Base-by-base conservation (phyloP, 2,797 vertebrate species). In the Poecilia wingei region DNA sequence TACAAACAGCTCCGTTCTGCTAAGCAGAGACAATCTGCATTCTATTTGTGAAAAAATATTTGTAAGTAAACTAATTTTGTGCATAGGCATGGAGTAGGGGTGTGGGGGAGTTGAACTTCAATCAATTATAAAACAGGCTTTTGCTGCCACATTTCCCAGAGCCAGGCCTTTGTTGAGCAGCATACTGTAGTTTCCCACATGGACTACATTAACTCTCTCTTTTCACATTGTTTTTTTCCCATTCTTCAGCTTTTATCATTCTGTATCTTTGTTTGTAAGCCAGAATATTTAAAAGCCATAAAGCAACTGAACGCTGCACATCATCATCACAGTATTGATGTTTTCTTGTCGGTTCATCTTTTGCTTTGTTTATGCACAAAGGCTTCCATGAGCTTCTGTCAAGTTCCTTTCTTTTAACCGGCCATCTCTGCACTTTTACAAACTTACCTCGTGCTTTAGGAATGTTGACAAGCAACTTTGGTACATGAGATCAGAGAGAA, bases 241-340 rank as follows among this genome's bases (percentile, higher is more conserved):
- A 77, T 86, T 90, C 86, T 88, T 73, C 84, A 87, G 86, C 84
- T 89, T 94, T 93, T 94, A 92, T 93, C 84, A 85, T 92, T 91
- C 78, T 80, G 84, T 77, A 90, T 91, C 89, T 91, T 93, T 91
- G 91, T 90, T 90, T 90, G 76, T 14, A 61, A 75, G 89, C 89
- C 88, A 87, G 59, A 47, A 78, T 75, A 87, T 89, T 91, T 88
- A 77, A 79, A 84, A 89, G 84, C 84, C 79, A 66, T 87, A 82
- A 88, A 85, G 84, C 84, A 91, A 80, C 88, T 88, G 78, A 82
- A 86, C 6, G 89, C 72, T 70, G 71, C 89, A 81, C 84, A 88
- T 72, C 80, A 84, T 85, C 82, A 72, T 89, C 64, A 76, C 45
- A 47, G 70, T 43, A 10, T 82, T 84, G 72, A 28, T 79, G 71